phyloP scores from a whole-genome alignment of 2,113 vertebrate species.

The Enhydra lutris region DNA sequence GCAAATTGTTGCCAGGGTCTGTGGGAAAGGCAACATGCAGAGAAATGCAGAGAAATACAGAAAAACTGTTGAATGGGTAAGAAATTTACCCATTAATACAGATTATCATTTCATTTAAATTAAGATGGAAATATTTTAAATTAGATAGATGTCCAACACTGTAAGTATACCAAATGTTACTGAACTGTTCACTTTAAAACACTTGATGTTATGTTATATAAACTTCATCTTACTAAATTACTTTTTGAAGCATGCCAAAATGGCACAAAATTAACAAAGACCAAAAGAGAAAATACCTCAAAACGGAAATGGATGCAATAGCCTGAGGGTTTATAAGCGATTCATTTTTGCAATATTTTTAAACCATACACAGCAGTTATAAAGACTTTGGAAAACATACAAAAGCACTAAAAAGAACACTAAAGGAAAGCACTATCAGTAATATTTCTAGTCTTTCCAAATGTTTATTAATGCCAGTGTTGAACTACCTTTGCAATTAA shows the following conservation, averaged over 20 bases:
- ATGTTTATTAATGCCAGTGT: background rate
- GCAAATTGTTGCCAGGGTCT: background rate
- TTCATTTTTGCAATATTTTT: constrained; percentile 8
- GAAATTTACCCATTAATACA: background rate
- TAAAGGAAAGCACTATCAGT: background rate
- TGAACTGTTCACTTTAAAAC: constrained; percentile 20
- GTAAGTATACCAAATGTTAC: background rate
- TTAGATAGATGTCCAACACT: background rate
- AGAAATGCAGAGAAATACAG: background rate
- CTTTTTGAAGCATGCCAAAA: background rate
- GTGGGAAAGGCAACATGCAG: background rate
- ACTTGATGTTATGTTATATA: background rate
- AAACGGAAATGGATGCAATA: constrained; percentile 12
- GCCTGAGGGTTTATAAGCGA: background rate
- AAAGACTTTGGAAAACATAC: background rate
- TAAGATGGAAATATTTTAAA: background rate
- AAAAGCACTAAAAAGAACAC: background rate
- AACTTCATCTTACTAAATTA: background rate
- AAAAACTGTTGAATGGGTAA: background rate
- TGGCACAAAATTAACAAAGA: constrained; percentile 3
- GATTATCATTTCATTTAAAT: constrained; percentile 4
- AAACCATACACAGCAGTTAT: background rate
- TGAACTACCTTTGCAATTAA: constrained; percentile 22
- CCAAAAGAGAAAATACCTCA: background rate
- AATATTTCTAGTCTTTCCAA: constrained; percentile 18